Base-by-base conservation (phyloP, 1,140 invertebrate species). In the Drosophila seguyi region DNA sequence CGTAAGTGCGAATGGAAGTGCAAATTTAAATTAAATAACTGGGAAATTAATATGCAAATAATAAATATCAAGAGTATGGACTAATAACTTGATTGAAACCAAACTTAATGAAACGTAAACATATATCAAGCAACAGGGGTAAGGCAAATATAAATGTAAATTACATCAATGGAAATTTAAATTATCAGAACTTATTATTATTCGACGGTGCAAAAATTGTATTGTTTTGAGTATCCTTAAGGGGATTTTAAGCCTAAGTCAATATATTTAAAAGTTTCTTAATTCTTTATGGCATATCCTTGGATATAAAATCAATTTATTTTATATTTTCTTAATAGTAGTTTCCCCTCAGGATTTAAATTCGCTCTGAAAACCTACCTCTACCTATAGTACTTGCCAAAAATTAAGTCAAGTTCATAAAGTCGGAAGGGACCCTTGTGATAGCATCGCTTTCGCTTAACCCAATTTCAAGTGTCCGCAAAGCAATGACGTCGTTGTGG, bases 401-500 rank as follows among this genome's bases (percentile, higher is more conserved):
- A 34, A 20, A 34, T 34, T 5, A 52, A 52, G 31, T 22, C 31
- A 53, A 36, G 18, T 36, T 53, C 20, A n/a, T n/a, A 13, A 14
- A 53, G 34, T 20, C 11, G 20, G 10, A 2, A 59, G 29, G 18
- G 25, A 60, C 13, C 20, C 5, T 7, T 31, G 25, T 60, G 27
- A 34, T 13, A 22, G 20, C 44, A 39, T 63, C 36, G 50, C 52
- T 75, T 74, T 55, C 69, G 20, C 29, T 41, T 25, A 45, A 44
- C 56, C 27, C 57, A 55, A 62, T 72, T 60, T n/a, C 22, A 10
- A 36, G 38, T 63, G 10, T 18, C 44, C 18, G 18, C 31, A 57
- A 73, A 44, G 38, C 34, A 25, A 75, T 38, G 71, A 31, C 42
- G 50, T 74, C 29, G 44, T 14, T 11, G 20, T 29, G 18, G 1